These are phyloP conservation scores for Calliopum simillimum DNA, from an alignment of 2,888 invertebrate species.

Conservation along the genomic window DNA sequence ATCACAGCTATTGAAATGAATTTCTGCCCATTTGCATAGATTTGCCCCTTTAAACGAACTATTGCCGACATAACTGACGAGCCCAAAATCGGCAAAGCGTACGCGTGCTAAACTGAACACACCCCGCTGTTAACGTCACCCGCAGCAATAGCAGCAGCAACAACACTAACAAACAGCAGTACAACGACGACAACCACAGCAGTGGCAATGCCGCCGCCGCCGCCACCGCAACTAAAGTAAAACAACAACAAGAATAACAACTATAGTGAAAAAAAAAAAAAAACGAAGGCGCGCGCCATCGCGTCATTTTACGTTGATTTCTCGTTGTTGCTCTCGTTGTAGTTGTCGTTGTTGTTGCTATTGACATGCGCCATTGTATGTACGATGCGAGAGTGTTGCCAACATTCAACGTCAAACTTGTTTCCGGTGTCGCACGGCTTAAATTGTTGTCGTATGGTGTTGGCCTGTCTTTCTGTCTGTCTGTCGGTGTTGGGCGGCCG, in stretches of 20 bases:
- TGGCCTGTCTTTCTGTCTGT: not conserved
- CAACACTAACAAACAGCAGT: no score
- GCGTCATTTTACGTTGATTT: not conserved
- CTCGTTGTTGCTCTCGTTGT: not conserved
- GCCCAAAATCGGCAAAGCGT: no score
- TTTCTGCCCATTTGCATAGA: no score
- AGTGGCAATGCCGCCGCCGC: no score
- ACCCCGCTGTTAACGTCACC: slow-evolving; percentile 1
- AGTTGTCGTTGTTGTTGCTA: slow-evolving; percentile 20
- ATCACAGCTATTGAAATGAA: no score
- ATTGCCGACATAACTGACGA: no score
- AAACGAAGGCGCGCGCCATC: slow-evolving; percentile 34
- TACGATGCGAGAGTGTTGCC: slow-evolving; percentile 23
- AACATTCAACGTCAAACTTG: slow-evolving; percentile 30
- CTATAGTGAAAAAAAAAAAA: not conserved
- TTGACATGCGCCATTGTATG: slow-evolving; percentile 13
- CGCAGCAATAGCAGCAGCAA: no score
- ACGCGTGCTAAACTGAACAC: slow-evolving; percentile 20
- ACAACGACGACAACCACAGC: no score
- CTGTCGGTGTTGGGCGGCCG: not conserved
- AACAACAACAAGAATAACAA: slow-evolving; percentile 42
- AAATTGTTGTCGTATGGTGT: not conserved
- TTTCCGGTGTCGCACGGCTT: slow-evolving; percentile 30
- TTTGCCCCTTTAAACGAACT: no score
- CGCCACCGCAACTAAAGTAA: slow-evolving; percentile 34